Evolutionary conservation across 2,113 vertebrate genomes (phyloP), one percentile per base, ranked within the genome.

Genomic region (Protobothrops flavoviridis): DNA sequence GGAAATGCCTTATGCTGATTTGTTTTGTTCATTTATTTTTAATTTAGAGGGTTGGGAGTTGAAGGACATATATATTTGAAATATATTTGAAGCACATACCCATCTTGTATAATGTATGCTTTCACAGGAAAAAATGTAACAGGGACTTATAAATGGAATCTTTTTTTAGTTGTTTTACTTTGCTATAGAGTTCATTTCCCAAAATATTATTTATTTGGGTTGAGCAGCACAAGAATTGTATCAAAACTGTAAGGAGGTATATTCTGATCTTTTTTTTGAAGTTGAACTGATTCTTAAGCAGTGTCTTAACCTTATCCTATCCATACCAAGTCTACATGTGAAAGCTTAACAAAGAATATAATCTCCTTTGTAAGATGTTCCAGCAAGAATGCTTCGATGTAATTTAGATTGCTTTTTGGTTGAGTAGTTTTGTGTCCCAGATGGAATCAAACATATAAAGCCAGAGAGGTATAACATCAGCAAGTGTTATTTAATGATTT

Each of bases 71-170:
- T 74, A 81, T 81, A 5, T 39, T 74, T 39, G 91, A 95, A 93
- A 91, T 94, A 74, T 93, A 90, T 92, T n/a, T 81, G 90, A 96
- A 95, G 20, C 90, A 91, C 94, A 88, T 61, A 29, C 2, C 55
- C 87, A 45, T 92, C 5, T 0, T 96, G 90, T 56, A 50, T 91
- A 92, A 90, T 0, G 0, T 20, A 50, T 52, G 4, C 53, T 92
- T 94, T 94, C 90, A 4, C 33, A 85, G 91, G 92, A 74, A 93
- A 94, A 74, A 81, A 3, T 81, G 33, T 81, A 59, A 94, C 3
- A 48, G 85, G 94, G 91, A 33, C 69, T 94, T 94, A 29, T 64
- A 93, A 92, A 85, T 29, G 43, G 56, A 61, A 4, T 7, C 87
- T 90, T 92, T 85, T 26, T 69, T 89, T 93, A 56, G 13, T 87